phyloP scores from a whole-genome alignment of 2,888 invertebrate species.

The Choristoneura rosaceana region DNA sequence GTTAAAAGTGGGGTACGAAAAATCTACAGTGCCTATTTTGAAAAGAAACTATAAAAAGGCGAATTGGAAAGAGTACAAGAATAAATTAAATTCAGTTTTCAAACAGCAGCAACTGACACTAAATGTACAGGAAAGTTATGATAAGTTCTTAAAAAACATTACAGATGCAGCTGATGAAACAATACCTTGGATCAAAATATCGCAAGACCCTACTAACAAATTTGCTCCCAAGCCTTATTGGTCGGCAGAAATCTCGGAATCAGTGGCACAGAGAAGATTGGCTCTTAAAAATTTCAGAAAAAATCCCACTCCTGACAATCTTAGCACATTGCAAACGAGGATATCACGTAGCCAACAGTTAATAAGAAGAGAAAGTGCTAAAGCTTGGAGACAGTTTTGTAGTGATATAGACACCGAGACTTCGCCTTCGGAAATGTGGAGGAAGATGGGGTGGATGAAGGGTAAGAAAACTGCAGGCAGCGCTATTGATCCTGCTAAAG shows the following conservation, averaged over 20 bases:
- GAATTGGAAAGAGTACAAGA: background rate
- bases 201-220: background rate
- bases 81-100: background rate
- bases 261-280: slow-evolving; percentile 43
- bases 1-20: background rate
- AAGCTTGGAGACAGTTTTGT: background rate
- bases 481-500: no score
- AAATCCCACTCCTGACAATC: slow-evolving; percentile 44
- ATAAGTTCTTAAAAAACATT: background rate
- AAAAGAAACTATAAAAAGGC: slow-evolving; percentile 3
- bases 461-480: no score
- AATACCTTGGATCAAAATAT: slow-evolving; percentile 36
- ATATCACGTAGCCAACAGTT: background rate
- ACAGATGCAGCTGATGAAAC: slow-evolving; percentile 30
- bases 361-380: background rate
- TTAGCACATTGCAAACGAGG: slow-evolving; percentile 32
- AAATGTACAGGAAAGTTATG: background rate
- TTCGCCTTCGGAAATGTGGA: background rate
- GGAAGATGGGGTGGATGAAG: slow-evolving; percentile 11
- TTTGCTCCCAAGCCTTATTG: slow-evolving; percentile 30
- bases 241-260: slow-evolving; percentile 41
- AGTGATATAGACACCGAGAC: background rate
- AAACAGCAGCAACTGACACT: background rate
- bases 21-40: background rate
- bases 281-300: slow-evolving; percentile 40